These are phyloP conservation scores for Macquaria australasica DNA, from an alignment of 2,113 vertebrate genomes.

Conservation along the genomic window DNA sequence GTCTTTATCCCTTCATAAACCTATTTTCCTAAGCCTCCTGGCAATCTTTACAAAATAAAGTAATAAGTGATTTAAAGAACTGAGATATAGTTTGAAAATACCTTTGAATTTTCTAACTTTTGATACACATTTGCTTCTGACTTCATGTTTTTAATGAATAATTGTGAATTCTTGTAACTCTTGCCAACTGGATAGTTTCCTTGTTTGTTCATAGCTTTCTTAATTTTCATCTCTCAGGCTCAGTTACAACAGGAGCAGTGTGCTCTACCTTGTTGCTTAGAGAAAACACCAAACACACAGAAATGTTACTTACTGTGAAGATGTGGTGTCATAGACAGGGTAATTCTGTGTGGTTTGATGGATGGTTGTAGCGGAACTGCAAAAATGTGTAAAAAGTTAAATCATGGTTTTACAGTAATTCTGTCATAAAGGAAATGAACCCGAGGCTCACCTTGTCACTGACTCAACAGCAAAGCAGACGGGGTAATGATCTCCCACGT, in stretches of 20 bases:
- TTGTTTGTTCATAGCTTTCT: neutral
- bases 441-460: slow-evolving; percentile 45
- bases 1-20: no score
- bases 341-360: accelerated
- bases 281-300: neutral
- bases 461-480: slow-evolving; percentile 80
- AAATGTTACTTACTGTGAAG: slow-evolving; percentile 20
- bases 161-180: no score
- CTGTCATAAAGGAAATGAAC: neutral
- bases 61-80: no score
- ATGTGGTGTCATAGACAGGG: neutral
- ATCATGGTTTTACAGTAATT: neutral
- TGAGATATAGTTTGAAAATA: no score
- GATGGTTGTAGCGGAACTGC: neutral
- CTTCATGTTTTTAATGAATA: no score
- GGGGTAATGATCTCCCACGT: slow-evolving; percentile 62
- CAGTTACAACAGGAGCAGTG: neutral
- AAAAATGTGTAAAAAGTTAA: neutral
- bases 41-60: no score
- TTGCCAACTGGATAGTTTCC: neutral
- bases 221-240: neutral
- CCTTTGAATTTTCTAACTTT: no score
- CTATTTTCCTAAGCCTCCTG: no score
- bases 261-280: neutral
- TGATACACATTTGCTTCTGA: no score